Conservation (phyloP, 2,888 invertebrate genomes). For the Aradus depressus region DNA sequence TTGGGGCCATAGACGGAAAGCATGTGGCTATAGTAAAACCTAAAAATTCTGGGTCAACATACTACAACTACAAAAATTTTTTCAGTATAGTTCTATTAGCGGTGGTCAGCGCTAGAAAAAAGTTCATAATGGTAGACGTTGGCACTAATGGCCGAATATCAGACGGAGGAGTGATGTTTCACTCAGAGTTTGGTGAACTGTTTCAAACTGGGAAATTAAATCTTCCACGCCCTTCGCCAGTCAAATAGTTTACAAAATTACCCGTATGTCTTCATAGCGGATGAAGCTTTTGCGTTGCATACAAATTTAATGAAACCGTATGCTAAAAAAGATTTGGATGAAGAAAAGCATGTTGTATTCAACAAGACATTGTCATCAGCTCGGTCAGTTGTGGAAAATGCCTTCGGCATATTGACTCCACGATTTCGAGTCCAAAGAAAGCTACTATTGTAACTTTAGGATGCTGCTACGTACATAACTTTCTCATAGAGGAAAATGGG, state of each 20-base stretch:
- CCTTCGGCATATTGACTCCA: no score
- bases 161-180: constrained; percentile 8
- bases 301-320: constrained; percentile 14
- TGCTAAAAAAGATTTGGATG: not conserved
- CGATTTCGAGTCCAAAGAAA: no score
- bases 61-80: constrained; percentile 4
- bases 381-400: constrained; percentile 1
- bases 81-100: constrained; percentile 1
- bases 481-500: no score
- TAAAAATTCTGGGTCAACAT: not conserved
- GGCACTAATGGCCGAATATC: constrained; percentile 8
- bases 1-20: constrained; percentile 3
- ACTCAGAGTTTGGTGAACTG: constrained; percentile 4
- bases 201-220: not conserved
- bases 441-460: no score
- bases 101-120: not conserved
- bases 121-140: not conserved
- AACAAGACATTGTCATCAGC: constrained; percentile 1
- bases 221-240: not conserved
- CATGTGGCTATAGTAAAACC: constrained; percentile 1
- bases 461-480: no score
- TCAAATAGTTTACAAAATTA: not conserved
- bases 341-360: not conserved
- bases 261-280: not conserved
- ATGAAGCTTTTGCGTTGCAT: constrained; percentile 9